A percentile compares a stretch with the other conserved stretches of the same genome.
Conservation (phyloP, 2,113 vertebrate genomes). For the Oryzias javanicus region DNA sequence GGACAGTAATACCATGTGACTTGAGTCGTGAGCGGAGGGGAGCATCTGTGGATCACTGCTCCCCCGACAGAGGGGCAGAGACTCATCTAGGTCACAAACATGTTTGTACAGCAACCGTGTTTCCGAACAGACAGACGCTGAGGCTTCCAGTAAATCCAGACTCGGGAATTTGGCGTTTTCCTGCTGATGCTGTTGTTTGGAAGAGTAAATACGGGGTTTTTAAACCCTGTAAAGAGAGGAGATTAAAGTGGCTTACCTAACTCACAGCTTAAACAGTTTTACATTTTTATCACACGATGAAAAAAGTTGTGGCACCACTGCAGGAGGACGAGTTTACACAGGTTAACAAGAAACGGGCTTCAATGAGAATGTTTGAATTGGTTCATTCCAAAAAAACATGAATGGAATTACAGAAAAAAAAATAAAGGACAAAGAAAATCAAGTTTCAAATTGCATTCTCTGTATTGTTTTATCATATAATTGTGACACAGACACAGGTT, state of each 20-base stretch:
- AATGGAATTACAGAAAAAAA: too few relatives aligned
- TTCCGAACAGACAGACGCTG: slow-evolving; percentile 1
- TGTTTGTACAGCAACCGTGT: slow-evolving; percentile 3
- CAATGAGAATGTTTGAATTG: too few relatives aligned
- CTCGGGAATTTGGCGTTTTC: slow-evolving; percentile 1
- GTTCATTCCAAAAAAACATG: too few relatives aligned
- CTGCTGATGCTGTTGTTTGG: background rate
- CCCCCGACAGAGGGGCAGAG: slow-evolving; percentile 38
- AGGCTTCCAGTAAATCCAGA: background rate
- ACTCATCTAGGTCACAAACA: slow-evolving; percentile 65
- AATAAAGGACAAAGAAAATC: too few relatives aligned
- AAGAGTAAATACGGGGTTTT: background rate
- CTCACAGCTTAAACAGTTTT: slow-evolving; percentile 64
- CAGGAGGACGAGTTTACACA: too few relatives aligned
- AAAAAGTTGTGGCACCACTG: slow-evolving; percentile 22
- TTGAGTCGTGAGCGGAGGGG: slow-evolving; percentile 55
- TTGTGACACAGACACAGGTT: too few relatives aligned
- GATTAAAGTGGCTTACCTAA: slow-evolving; percentile 70
- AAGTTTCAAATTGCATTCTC: too few relatives aligned
- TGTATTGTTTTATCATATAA: too few relatives aligned
- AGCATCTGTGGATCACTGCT: slow-evolving; percentile 68
- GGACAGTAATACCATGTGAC: slow-evolving; percentile 62
- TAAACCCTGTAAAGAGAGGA: slow-evolving; percentile 1
- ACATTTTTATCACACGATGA: slow-evolving; percentile 59
- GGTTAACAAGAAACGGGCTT: too few relatives aligned